A percentile compares a stretch with the other conserved stretches of the same genome.
Evolutionary conservation across 2,888 invertebrate species (phyloP).

Genomic region (Lucinisca nassula): DNA sequence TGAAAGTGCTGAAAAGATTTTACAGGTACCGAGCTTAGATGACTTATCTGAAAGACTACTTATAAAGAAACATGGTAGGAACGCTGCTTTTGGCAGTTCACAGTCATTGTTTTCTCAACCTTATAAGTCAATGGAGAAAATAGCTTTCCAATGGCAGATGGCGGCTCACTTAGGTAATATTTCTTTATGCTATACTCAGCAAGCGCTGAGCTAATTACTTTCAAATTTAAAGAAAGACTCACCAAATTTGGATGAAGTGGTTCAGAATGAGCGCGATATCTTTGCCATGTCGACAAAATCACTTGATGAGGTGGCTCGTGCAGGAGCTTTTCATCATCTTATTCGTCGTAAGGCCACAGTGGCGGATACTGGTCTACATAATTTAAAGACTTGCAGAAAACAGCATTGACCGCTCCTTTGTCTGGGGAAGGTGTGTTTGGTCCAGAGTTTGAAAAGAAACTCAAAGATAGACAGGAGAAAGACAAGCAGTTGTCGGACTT

Average conservation of each 20-base stretch:
- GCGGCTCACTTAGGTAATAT: slow-evolving; percentile 20
- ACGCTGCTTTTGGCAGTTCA: background rate
- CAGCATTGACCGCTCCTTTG: slow-evolving; percentile 39
- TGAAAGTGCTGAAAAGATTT: background rate
- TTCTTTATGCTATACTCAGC: slow-evolving; percentile 27
- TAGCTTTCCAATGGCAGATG: slow-evolving; percentile 29
- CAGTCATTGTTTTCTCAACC: too few species aligned
- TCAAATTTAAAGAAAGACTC: slow-evolving; percentile 14
- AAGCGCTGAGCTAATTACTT: slow-evolving; percentile 45
- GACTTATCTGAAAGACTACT: slow-evolving; percentile 33
- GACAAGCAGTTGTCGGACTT: too few species aligned
- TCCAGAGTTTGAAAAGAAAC: slow-evolving; percentile 19
- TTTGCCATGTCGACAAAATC: slow-evolving; percentile 52
- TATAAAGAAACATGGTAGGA: background rate
- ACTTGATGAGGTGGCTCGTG: slow-evolving; percentile 51
- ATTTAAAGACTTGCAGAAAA: slow-evolving; percentile 34
- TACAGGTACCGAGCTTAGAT: slow-evolving; percentile 36
- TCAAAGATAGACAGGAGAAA: slow-evolving; percentile 49
- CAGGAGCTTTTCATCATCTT: slow-evolving; percentile 59
- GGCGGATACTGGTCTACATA: slow-evolving; percentile 32
- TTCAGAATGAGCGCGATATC: slow-evolving; percentile 43
- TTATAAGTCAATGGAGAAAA: too few species aligned
- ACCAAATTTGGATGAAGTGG: slow-evolving; percentile 13
- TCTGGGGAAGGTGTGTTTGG: slow-evolving; percentile 44
- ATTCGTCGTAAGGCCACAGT: slow-evolving; percentile 44